phyloP scores from a whole-genome alignment of 2,113 vertebrate species.

The Leucosticte australis region DNA sequence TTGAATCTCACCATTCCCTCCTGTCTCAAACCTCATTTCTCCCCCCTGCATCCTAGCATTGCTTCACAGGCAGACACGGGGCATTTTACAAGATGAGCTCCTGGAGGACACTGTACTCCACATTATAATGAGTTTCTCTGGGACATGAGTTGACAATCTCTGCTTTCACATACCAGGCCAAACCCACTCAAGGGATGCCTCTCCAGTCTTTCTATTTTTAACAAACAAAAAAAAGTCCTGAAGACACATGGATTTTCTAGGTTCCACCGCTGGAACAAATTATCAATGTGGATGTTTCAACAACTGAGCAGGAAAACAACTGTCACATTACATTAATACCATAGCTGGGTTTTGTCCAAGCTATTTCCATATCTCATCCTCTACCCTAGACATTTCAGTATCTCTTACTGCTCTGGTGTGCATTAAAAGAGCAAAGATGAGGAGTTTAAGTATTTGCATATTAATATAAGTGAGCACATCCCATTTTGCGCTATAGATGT shows the following conservation, averaged over 20 bases:
- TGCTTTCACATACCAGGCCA: constrained; percentile 61
- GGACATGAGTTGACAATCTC: constrained; percentile 45
- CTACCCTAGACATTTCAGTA: not conserved
- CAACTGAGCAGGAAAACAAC: constrained; percentile 49
- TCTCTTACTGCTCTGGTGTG: not conserved
- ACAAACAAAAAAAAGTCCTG: not conserved
- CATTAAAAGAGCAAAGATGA: not conserved
- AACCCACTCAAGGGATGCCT: constrained; percentile 71
- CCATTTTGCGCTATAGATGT: not conserved
- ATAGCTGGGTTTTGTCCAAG: not conserved
- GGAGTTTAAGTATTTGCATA: not conserved
- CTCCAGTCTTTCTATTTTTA: constrained; percentile 75
- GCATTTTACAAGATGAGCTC: not conserved
- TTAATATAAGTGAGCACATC: not conserved
- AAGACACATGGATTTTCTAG: constrained; percentile 39
- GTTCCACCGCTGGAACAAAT: constrained; percentile 31
- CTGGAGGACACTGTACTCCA: not conserved
- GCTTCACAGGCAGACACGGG: not conserved
- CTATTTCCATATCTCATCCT: not conserved
- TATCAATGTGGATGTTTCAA: constrained; percentile 41
- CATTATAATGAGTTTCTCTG: not conserved
- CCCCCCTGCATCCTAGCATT: not conserved
- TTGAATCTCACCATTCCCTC: not conserved
- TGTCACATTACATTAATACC: constrained; percentile 38
- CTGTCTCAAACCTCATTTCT: not conserved